Base-by-base conservation (phyloP, 2,113 vertebrate species). In the Leptobrachium leishanense region DNA sequence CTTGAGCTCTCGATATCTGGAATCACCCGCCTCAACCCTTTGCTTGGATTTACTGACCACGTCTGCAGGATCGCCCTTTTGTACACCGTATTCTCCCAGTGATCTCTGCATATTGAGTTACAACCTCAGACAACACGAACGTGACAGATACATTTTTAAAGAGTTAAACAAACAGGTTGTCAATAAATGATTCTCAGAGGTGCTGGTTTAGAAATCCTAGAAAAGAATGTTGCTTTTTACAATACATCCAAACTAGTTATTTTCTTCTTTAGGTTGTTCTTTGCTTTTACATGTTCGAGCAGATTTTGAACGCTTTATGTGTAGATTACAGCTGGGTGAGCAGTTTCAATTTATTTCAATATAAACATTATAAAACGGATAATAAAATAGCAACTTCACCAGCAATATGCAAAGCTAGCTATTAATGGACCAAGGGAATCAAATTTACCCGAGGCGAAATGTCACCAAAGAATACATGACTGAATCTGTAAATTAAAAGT, bases 401-500 rank as follows among this genome's bases (percentile, higher is more conserved):
- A 63, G 55, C 44, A 63, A 71, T 44, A 64, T 72, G 57, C 57
- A 78, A 11, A 78, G 68, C 55, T 43, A 50, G 31, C 55, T 62
- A 69, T 46, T 53, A 78, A 64, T 53, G 42, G 76, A 64, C 57
- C 57, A 46, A 72, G 43, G 55, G 57, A 78, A 63, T 72, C 43
- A 53, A 72, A 78, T 53, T 53, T 41, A 54, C 76, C 76, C 46
- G n/a, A 64, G 68, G 76, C 68, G 65, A 78, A 31, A 53, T 78
- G 57, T 78, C 68, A 44, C 57, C 65, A 72, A 63, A 78, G 68
- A 71, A 78, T 65, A 65, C 57, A 70, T 72, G 55, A 50, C 68
- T 78, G 68, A 63, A 69, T 65, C 68, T 78, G 59, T 71, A 78
- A 65, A 78, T 72, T 64, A 54, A 71, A 78, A 65, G 43, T 78